Conservation (phyloP, 2,797 vertebrate genomes). For the Microchirus variegatus region DNA sequence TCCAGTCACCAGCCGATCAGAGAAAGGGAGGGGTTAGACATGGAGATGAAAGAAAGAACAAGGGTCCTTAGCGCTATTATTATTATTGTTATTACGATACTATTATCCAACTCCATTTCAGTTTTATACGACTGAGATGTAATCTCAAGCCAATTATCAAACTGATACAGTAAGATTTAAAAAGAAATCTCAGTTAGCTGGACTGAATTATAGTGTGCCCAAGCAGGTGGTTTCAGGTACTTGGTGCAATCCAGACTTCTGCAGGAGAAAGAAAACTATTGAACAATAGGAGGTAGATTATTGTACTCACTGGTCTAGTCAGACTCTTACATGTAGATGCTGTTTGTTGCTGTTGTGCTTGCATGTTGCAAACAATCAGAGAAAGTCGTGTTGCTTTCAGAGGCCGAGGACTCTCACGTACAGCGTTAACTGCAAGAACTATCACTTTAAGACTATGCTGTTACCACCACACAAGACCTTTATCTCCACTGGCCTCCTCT, state of each 20-base stretch:
- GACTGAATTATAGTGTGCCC: slow-evolving; percentile 69
- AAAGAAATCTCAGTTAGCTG: slow-evolving; percentile 66
- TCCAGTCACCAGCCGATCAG: slow-evolving; percentile 73
- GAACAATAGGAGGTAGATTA: slow-evolving; percentile 75
- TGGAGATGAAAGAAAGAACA: slow-evolving; percentile 63
- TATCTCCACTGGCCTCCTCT: slow-evolving; percentile 69
- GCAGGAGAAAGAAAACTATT: slow-evolving; percentile 75
- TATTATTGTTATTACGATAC: slow-evolving; percentile 48
- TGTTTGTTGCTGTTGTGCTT: slow-evolving; percentile 81
- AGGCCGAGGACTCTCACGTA: slow-evolving; percentile 77
- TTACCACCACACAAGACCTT: slow-evolving; percentile 75
- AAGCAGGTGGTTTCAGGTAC: slow-evolving; percentile 91
- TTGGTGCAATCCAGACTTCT: slow-evolving; percentile 85
- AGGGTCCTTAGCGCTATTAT: slow-evolving; percentile 75
- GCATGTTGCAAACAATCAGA: slow-evolving; percentile 82
- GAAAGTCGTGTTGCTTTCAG: slow-evolving; percentile 68
- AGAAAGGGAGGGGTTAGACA: slow-evolving; percentile 65
- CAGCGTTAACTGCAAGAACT: slow-evolving; percentile 64
- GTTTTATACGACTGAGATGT: slow-evolving; percentile 73
- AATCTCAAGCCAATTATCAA: slow-evolving; percentile 86
- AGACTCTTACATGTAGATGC: slow-evolving; percentile 89
- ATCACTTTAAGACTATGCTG: slow-evolving; percentile 63
- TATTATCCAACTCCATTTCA: slow-evolving; percentile 81
- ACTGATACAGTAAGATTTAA: slow-evolving; percentile 81
- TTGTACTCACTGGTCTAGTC: slow-evolving; percentile 87